Percentiles rank a stretch among this genome's conserved stretches.
Conservation (phyloP, 2,888 invertebrate species). For the Barypeithes pellucidus region DNA sequence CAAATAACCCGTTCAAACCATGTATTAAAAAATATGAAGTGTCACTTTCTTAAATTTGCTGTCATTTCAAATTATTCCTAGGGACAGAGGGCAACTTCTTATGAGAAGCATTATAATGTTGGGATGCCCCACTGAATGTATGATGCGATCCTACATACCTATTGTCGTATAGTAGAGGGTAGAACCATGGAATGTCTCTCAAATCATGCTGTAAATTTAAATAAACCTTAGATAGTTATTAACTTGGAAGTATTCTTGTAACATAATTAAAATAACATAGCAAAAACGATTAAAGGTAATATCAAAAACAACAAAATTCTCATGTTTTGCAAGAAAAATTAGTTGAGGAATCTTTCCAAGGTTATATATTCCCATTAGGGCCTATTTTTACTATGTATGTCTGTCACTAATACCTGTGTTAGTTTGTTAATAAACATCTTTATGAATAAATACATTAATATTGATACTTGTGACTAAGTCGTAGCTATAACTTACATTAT, state of each 20-base stretch:
- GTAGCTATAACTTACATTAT: conserved; percentile 58
- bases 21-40: no score
- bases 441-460: conserved; percentile 62
- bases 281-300: no score
- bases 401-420: conserved; percentile 71
- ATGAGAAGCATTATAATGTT: conserved; percentile 55
- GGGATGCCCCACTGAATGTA: conserved; percentile 68
- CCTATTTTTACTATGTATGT: conserved; percentile 66
- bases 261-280: no score
- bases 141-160: conserved; percentile 68
- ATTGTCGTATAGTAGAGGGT: conserved; percentile 62
- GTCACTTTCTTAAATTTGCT: no score
- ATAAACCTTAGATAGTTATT: conserved; percentile 25
- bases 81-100: background rate
- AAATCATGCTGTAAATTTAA: conserved; percentile 38
- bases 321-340: background rate
- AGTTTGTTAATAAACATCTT: conserved; percentile 68
- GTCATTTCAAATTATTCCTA: background rate
- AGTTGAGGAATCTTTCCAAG: no score
- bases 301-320: background rate
- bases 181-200: conserved; percentile 59
- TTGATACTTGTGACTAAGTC: conserved; percentile 64
- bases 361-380: conserved; percentile 37
- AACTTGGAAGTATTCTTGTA: conserved; percentile 28
- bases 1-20: no score